phyloP scores from a whole-genome alignment of 2,113 vertebrate species.

The Salvelinus sp. region DNA sequence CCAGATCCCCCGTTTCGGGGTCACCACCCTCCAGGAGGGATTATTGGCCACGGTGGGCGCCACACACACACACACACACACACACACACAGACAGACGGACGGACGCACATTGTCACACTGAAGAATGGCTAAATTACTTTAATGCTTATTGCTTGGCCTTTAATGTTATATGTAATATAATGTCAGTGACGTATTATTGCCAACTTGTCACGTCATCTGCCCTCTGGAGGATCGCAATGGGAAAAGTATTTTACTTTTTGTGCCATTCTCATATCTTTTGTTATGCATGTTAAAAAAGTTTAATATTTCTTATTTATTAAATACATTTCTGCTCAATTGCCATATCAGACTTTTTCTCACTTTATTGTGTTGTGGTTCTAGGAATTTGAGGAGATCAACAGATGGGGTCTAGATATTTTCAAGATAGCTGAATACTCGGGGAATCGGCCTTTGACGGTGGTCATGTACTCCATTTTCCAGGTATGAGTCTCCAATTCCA shows the following conservation, averaged over 20 bases:
- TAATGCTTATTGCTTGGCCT: no score
- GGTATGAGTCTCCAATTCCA: constrained; percentile 66
- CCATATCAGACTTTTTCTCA: neutral
- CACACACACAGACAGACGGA: neutral
- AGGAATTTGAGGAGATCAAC: constrained; percentile 88
- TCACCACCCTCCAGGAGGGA: constrained; percentile 81
- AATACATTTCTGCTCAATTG: no score
- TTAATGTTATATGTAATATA: no score
- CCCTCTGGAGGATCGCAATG: no score
- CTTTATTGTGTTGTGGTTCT: constrained; percentile 16
- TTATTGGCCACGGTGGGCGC: constrained; percentile 80
- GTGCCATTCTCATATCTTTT: no score
- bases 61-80: constrained; percentile 5
- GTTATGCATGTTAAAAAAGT: no score
- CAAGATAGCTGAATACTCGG: constrained; percentile 85
- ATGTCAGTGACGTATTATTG: no score
- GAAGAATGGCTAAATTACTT: no score
- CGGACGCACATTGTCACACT: no score
- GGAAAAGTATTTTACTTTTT: no score
- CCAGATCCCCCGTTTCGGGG: constrained; percentile 84
- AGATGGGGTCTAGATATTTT: constrained; percentile 91
- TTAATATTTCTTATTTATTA: no score
- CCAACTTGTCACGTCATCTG: no score
- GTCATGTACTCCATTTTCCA: constrained; percentile 90
- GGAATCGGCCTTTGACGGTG: constrained; percentile 86